Evolutionary conservation across 2,888 invertebrate species (phyloP).

Genomic region (Aphodius sticticus): DNA sequence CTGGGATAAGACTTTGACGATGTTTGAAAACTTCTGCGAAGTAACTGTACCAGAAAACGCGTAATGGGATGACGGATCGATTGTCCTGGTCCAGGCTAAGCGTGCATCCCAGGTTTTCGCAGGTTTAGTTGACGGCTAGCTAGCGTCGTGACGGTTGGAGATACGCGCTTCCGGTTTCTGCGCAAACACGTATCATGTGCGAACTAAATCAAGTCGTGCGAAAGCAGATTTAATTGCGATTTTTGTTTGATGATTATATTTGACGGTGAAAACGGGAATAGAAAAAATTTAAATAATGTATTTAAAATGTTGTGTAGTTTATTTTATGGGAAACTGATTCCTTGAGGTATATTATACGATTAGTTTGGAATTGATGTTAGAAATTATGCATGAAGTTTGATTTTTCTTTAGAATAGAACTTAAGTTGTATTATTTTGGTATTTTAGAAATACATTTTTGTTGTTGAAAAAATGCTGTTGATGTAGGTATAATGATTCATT

Average conservation of each 20-base stretch:
- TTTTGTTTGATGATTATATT: not conserved
- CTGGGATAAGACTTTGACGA: not conserved
- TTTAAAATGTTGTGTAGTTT: not conserved
- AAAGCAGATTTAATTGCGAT: not conserved
- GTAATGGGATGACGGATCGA: not conserved
- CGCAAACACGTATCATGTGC: constrained; percentile 4
- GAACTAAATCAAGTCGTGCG: not conserved
- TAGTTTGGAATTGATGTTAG: not conserved
- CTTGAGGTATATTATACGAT: not conserved
- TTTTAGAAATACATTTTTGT: too few relatives aligned
- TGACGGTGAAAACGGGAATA: not conserved
- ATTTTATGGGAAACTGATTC: not conserved
- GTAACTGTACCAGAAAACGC: not conserved
- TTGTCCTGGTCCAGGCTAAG: not conserved
- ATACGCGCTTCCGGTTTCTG: not conserved
- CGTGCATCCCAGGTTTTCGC: not conserved
- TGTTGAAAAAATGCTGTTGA: not conserved
- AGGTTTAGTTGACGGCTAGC: not conserved
- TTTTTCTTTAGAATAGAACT: not conserved
- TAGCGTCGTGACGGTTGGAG: not conserved
- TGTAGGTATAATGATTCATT: not conserved
- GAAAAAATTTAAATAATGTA: not conserved
- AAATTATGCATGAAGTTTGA: not conserved
- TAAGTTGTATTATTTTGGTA: too few relatives aligned
- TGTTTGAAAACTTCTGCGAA: not conserved